Base-by-base conservation (phyloP, 2,888 invertebrate genomes). In the Scaeva pyrastri region DNA sequence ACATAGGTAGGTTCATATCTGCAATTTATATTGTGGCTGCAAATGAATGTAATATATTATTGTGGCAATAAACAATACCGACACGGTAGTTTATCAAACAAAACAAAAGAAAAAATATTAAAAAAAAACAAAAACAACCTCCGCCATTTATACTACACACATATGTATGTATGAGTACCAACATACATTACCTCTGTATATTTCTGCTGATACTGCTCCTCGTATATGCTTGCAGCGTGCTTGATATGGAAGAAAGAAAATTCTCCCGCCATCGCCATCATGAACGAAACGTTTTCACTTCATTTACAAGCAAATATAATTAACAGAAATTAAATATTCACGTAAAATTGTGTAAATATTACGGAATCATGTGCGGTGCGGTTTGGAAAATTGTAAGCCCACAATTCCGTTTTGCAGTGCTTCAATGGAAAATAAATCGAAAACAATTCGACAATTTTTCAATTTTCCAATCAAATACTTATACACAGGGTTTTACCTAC, bases 261-360 rank as follows among this genome's bases (percentile, higher is more conserved):
- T 16, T 43, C 43, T 43, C n/a, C 12, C 43, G 11, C 43, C 12
- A 6, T 39, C 39, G 6, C 39, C 11, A 11, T 43, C n/a, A n/a
- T 31, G 10, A 4, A 4, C 10, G 52, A 39, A 75, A 74, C 19
- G 21, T 76, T 80, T 85, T 72, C 84, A 80, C 84, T 75, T 84
- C 79, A 84, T 84, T 79, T 79, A 71, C 66, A 71, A 71, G 68
- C 71, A 79, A 83, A 83, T 78, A 78, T 68, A 60, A 79, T 58
- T 75, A 48, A 55, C 43, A 64, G 75, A 83, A 79, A 79, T 80
- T 72, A 72, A 80, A 80, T 76, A 85, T 76, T 80, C 66, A 80
- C 72, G 48, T 68, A 72, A 60, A 76, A 76, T 76, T 76, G 72
- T 56, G 80, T 80, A 80, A 85, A 85, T 85, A 79, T 45, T 58